Evolutionary conservation across 2,113 vertebrate species (phyloP).

Genomic region (Tetrao urogallus): DNA sequence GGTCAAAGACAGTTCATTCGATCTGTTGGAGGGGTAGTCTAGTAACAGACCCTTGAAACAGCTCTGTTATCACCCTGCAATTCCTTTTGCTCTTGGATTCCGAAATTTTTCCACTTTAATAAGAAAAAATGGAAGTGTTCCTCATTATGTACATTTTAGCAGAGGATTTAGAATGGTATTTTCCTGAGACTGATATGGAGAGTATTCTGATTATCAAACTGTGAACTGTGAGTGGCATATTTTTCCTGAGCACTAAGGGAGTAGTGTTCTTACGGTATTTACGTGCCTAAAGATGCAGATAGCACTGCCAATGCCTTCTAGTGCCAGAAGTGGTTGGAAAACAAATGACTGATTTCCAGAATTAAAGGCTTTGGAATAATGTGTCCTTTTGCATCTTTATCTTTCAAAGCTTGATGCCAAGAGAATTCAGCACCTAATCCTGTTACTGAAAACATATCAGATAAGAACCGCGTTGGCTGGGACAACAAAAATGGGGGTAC

Average conservation of each 20-base stretch:
- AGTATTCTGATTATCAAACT: constrained; percentile 24
- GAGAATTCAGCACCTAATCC: background rate
- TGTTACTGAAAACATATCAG: background rate
- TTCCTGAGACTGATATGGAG: background rate
- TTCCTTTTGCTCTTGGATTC: background rate
- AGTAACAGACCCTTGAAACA: background rate
- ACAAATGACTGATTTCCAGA: background rate
- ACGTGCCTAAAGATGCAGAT: background rate
- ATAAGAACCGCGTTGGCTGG: background rate
- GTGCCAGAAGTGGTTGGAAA: constrained; percentile 15
- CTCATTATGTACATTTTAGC: background rate
- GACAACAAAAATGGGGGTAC: background rate
- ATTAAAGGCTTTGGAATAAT: background rate
- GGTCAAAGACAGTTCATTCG: background rate
- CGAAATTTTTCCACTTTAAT: background rate
- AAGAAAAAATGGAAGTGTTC: background rate
- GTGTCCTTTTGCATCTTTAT: background rate
- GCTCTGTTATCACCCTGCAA: background rate
- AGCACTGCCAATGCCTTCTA: background rate
- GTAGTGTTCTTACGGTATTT: background rate
- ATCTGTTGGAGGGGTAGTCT: background rate
- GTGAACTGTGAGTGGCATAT: background rate
- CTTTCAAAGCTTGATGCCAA: background rate
- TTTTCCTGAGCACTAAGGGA: background rate
- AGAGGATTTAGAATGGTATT: background rate